Conservation (phyloP, 2,113 vertebrate genomes). For the Megaleporinus macrocephalus region DNA sequence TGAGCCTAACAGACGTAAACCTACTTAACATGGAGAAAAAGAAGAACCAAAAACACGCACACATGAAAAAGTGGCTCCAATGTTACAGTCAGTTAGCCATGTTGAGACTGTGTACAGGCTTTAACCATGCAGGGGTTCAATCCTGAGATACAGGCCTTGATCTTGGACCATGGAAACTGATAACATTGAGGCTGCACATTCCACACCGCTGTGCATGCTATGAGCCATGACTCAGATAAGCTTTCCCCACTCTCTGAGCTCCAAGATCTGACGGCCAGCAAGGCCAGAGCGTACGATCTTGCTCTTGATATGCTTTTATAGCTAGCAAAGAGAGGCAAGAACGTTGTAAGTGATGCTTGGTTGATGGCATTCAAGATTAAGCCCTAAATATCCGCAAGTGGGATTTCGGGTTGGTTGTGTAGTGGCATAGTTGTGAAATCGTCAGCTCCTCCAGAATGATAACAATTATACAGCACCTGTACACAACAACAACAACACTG, state of each 20-base stretch:
- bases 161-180: constrained; percentile 70
- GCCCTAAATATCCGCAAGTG: background rate
- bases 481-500: too few species aligned
- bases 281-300: background rate
- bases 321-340: background rate
- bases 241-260: constrained; percentile 23
- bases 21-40: background rate
- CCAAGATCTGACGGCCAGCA: constrained; percentile 19
- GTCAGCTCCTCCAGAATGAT: too few species aligned
- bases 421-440: background rate
- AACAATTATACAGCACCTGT: too few species aligned
- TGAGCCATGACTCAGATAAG: constrained; percentile 69
- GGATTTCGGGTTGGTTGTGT: background rate
- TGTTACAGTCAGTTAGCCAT: constrained; percentile 17
- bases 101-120: background rate
- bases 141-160: constrained; percentile 64
- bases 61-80: background rate
- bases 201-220: constrained; percentile 65
- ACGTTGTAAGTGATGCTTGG: background rate
- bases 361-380: constrained; percentile 4
- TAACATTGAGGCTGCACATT: constrained; percentile 71
- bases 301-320: background rate
- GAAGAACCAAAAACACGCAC: background rate
- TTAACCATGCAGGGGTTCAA: constrained; percentile 42
- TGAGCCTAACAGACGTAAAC: background rate